These are phyloP conservation scores for Lissocephala sabroskyi DNA, from an alignment of 2,888 invertebrate species.

Conservation along the genomic window DNA sequence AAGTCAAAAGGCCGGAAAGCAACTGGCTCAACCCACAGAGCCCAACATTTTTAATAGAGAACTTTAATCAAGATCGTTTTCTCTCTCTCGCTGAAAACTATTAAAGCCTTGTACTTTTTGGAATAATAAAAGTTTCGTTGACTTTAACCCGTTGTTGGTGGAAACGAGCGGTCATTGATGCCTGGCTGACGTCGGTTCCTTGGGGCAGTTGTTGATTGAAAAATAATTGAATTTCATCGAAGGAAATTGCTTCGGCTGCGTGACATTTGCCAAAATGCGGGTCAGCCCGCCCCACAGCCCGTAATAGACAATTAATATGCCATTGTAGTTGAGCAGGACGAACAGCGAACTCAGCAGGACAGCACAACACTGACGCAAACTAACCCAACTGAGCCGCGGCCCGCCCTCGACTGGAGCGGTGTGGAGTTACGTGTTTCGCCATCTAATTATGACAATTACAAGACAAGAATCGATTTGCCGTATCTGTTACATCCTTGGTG, in stretches of 20 bases:
- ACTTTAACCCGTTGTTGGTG: no score
- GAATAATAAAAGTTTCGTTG: not conserved
- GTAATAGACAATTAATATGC: slow-evolving; percentile 3
- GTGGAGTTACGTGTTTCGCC: not conserved
- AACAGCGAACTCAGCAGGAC: not conserved
- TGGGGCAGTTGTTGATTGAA: slow-evolving; percentile 28
- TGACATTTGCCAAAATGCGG: slow-evolving; percentile 5
- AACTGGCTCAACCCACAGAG: slow-evolving; percentile 16
- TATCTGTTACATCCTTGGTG: slow-evolving; percentile 26
- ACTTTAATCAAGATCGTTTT: not conserved
- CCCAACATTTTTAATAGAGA: not conserved
- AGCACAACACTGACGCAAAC: not conserved
- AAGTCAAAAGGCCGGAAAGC: no score
- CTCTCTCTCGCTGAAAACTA: not conserved
- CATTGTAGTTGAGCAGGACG: not conserved
- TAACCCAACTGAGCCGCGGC: not conserved
- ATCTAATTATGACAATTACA: slow-evolving; percentile 41
- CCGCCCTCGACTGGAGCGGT: not conserved
- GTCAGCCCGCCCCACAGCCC: not conserved
- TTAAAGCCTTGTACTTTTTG: not conserved
- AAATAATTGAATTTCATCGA: slow-evolving; percentile 33
- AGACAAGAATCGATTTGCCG: slow-evolving; percentile 34
- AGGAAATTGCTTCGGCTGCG: slow-evolving; percentile 25
- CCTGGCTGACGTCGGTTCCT: not conserved
- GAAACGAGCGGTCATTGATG: no score